Base-by-base conservation (phyloP, 1,140 invertebrate species). In the Sarcophaga peregrina region DNA sequence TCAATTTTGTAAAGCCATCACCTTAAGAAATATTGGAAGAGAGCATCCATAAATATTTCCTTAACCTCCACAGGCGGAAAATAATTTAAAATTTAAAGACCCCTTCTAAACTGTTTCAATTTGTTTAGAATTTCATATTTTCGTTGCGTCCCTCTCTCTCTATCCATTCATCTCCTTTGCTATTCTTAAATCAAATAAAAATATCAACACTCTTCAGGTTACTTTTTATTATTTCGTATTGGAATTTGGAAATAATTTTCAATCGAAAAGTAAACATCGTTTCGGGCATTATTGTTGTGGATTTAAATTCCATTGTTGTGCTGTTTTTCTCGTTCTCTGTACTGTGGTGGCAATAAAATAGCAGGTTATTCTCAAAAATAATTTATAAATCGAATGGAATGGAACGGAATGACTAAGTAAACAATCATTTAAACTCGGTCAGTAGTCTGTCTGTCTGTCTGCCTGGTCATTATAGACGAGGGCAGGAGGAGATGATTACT, bases 341-440 rank as follows among this genome's bases (percentile, higher is more conserved):
- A 8, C 17, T 25, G 20, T n/a, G 10, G n/a, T 20, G 17, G 4
- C 20, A 20, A 58, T 58, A 58, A 68, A 20, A 20, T 68, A n/a
- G 20, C 17, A 20, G 9, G n/a, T 20, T 20, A 20, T 68, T 20
- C 20, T 25, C 54, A 68, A 68, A 68, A 68, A 68, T 68, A 68
- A 68, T 25, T 68, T 68, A 68, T 68, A 68, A 20, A 68, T 58
- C 25, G 25, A 37, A 37, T 37, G 25, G 25, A n/a, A 62, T 62
- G 58, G 1, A 8, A n/a, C 7, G 15, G 74, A 48, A 76, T 48
- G 74, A 17, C 74, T 76, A 76, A n/a, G 17, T 76, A 76, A 76
- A 76, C 74, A 76, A 37, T 48, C 45, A 48, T 76, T 76, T 76
- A 76, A 76, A 48, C 74, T 76, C 46, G 74, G 74, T 76, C 74